phyloP scores from a whole-genome alignment of 1,140 invertebrate genomes.

The Caenorhabditis briggsae region DNA sequence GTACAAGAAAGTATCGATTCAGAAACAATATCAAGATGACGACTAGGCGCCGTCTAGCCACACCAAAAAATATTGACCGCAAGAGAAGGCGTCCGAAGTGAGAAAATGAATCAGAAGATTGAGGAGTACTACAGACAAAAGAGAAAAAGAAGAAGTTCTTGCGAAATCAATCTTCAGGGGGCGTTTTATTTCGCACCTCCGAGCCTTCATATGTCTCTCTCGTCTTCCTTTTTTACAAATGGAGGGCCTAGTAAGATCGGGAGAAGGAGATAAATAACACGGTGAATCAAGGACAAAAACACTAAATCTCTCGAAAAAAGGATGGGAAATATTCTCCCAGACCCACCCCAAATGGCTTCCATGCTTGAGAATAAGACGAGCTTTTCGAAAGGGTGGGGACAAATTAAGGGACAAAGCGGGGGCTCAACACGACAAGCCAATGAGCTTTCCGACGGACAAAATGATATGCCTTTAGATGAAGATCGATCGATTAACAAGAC shows the following conservation, averaged over 20 bases:
- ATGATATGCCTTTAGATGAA: not conserved
- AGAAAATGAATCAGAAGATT: constrained; percentile 25
- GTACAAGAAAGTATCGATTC: constrained; percentile 17
- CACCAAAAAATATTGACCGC: constrained; percentile 27
- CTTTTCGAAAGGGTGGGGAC: constrained; percentile 1
- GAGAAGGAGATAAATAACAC: constrained; percentile 50
- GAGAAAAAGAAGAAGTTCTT: constrained; percentile 23
- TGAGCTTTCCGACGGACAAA: not conserved
- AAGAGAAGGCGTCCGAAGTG: constrained; percentile 4
- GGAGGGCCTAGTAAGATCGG: constrained; percentile 31
- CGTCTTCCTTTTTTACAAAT: constrained; percentile 42
- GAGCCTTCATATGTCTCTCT: constrained; percentile 30
- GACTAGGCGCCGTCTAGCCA: constrained; percentile 11
- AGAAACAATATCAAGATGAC: not conserved
- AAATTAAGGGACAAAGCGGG: constrained; percentile 44
- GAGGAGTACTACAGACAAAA: not conserved
- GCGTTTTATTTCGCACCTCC: constrained; percentile 22
- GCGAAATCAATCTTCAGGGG: constrained; percentile 48
- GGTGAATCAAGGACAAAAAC: constrained; percentile 49
- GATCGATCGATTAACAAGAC: not conserved
- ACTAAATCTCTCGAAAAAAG: constrained; percentile 23
- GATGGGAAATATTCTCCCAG: not conserved
- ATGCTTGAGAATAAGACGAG: not conserved
- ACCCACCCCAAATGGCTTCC: not conserved
- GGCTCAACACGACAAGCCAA: constrained; percentile 11